Evolutionary conservation across 2,113 vertebrate species (phyloP).

Genomic region (Neodontobutis hainanensis): DNA sequence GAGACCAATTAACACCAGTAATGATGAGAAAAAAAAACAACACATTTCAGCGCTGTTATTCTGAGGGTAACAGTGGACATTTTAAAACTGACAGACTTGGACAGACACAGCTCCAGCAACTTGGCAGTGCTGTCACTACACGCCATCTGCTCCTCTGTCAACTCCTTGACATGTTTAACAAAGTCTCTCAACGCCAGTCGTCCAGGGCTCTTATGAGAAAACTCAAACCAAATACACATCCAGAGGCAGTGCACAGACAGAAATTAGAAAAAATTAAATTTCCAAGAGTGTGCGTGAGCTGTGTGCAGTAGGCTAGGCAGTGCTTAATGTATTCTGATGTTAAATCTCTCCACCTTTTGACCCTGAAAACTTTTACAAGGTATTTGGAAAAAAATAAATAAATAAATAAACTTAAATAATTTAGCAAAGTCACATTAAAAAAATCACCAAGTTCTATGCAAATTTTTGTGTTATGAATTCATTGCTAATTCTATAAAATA

Average conservation of each 20-base stretch:
- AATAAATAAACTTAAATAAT: too few relatives aligned
- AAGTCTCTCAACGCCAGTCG: slow-evolving; percentile 18
- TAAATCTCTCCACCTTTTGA: neutral
- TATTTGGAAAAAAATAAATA: slow-evolving; percentile 2
- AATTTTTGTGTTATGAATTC: too few relatives aligned
- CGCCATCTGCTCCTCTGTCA: slow-evolving; percentile 22
- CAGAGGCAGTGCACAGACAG: neutral
- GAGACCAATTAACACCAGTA: too few relatives aligned
- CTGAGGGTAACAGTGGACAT: slow-evolving; percentile 3
- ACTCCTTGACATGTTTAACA: slow-evolving; percentile 19
- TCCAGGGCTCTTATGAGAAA: slow-evolving; percentile 13
- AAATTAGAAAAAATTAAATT: slow-evolving; percentile 4
- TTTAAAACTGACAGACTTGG: slow-evolving; percentile 17
- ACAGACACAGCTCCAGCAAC: too few relatives aligned
- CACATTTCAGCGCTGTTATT: neutral
- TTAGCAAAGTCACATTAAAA: neutral
- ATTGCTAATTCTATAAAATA: too few relatives aligned
- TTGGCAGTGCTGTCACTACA: slow-evolving; percentile 5
- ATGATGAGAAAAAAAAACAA: too few relatives aligned
- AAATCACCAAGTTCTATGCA: neutral
- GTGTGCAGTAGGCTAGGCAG: slow-evolving; percentile 6
- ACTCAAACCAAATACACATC: slow-evolving; percentile 6
- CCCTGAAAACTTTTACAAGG: neutral
- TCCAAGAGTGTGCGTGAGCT: slow-evolving; percentile 1
- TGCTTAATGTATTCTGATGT: slow-evolving; percentile 4